Evolutionary conservation across 2,113 vertebrate genomes (phyloP).

Genomic region (Carettochelys insculpta): DNA sequence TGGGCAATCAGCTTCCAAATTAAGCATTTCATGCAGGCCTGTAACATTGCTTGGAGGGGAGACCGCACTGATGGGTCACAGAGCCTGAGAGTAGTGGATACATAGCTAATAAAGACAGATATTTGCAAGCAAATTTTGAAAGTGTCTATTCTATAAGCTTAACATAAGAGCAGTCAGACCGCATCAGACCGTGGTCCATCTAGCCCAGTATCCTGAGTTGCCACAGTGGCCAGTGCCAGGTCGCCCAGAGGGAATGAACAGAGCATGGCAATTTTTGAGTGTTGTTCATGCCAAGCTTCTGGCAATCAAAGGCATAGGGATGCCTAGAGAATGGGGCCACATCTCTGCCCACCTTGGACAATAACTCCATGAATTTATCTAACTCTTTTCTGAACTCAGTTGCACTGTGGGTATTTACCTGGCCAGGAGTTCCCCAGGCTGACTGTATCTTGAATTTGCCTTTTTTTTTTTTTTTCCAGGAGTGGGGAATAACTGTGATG

Average conservation of each 20-base stretch:
- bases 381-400: no score
- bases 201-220: neutral
- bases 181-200: neutral
- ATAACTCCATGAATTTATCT: neutral
- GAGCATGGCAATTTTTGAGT: neutral
- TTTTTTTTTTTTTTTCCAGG: no score
- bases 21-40: neutral
- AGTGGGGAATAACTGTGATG: no score
- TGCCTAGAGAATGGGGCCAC: neutral
- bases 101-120: conserved; percentile 37
- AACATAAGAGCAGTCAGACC: neutral
- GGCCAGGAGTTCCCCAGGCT: neutral
- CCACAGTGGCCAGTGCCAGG: neutral
- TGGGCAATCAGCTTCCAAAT: rapidly evolving
- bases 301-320: neutral
- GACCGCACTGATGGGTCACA: neutral
- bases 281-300: neutral
- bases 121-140: neutral
- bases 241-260: neutral
- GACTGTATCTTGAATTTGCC: no score
- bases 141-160: neutral
- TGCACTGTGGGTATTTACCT: no score
- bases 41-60: neutral
- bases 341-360: neutral
- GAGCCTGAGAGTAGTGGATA: neutral